Base-by-base conservation (phyloP, 2,888 invertebrate species). In the Caenorhabditis becei region DNA sequence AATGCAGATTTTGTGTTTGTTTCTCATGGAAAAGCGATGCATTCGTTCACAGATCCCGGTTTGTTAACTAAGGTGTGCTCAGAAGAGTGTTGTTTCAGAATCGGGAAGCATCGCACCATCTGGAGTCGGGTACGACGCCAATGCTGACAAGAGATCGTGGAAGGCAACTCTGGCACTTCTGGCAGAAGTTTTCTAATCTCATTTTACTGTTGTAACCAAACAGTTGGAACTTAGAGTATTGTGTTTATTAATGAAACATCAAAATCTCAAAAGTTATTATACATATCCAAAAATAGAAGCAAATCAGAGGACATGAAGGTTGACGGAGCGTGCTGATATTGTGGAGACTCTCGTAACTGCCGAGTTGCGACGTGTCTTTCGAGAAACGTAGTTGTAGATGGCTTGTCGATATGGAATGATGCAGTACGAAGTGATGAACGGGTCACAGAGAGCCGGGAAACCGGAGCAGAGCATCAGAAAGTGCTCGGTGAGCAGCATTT, bases 1-100 rank as follows among this genome's bases (percentile, higher is more conserved):
- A 82, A 87, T 26, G 87, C 87, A 26, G 89, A 89, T 67, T 89
- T 85, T 72, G 63, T 77, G 14, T 89, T 89, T 63, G 65, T 80
- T 32, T 69, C 69, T 47, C 85, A 89, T 75, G 85, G 86, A 35
- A 74, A 88, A 54, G 89, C 89, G 11, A 77, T 74, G 47, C 89
- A 89, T 61, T 83, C 83, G 23, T 89, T 89, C 70, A 89, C 89
- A 32, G 82, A 86, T 58, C 83, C 83, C 11, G 63, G 69, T 53
- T 54, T 24, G 51, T 59, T 28, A 62, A 20, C n/a, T 41, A 54
- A 37, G 41, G 18, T 51, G 23, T n/a, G 8, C 37, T 28, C 1
- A 32, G 16, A n/a, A n/a, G n/a, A n/a, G n/a, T n/a, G n/a, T 74
- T 67, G 1, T 23, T 24, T 72, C 49, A 84, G 84, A 77, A 8